Evolutionary conservation across 2,113 vertebrate genomes (phyloP).

Genomic region (Eira barbara): DNA sequence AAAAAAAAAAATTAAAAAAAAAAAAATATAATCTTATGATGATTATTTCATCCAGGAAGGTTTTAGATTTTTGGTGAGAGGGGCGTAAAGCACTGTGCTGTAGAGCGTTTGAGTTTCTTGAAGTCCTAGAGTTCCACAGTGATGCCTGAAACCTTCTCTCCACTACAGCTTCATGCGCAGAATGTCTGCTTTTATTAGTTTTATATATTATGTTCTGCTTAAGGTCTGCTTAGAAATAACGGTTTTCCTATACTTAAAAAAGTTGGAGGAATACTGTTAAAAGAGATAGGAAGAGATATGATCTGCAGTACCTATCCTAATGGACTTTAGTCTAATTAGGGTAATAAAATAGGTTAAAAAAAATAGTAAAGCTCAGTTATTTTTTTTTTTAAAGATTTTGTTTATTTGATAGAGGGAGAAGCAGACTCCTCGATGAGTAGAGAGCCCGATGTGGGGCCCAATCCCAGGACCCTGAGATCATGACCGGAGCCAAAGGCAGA

Average conservation of each 20-base stretch:
- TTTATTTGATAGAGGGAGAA: too few relatives aligned
- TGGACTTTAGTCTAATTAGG: slow-evolving; percentile 25
- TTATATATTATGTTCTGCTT: neutral
- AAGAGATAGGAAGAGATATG: neutral
- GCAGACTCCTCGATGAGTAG: too few relatives aligned
- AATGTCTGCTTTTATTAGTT: slow-evolving; percentile 20
- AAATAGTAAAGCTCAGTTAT: neutral
- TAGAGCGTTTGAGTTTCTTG: neutral
- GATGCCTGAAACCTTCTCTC: neutral
- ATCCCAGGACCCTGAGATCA: too few relatives aligned
- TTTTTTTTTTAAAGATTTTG: too few relatives aligned
- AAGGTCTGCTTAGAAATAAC: neutral
- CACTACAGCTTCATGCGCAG: neutral
- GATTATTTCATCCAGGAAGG: neutral
- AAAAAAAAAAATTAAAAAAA: too few relatives aligned
- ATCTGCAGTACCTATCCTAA: neutral
- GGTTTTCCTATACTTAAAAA: neutral
- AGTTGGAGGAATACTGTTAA: neutral
- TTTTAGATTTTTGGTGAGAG: neutral
- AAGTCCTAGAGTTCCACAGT: neutral
- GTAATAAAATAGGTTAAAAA: neutral
- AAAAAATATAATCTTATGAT: too few relatives aligned
- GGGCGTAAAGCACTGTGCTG: neutral
- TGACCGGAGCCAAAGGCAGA: neutral
- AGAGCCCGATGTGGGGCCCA: too few relatives aligned